Conservation (phyloP, 2,797 vertebrate genomes). For the Coranthus polyacanthus region DNA sequence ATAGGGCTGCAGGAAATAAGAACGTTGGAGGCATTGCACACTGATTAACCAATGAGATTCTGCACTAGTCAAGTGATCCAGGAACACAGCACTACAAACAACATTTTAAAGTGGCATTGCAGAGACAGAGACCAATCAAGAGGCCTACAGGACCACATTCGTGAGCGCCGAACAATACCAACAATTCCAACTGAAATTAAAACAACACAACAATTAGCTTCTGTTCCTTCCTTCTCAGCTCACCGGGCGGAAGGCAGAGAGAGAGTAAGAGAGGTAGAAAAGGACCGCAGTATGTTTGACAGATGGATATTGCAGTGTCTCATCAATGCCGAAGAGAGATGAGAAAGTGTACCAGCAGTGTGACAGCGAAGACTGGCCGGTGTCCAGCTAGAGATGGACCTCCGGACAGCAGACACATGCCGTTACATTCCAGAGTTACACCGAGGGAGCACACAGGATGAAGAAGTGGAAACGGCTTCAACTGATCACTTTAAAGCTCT, state of each 20-base stretch:
- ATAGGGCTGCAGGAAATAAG: conserved; percentile 76
- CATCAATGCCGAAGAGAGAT: conserved; percentile 77
- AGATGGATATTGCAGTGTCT: conserved; percentile 81
- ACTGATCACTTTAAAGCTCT: conserved; percentile 51
- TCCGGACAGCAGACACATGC: conserved; percentile 73
- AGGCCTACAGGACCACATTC: conserved; percentile 43
- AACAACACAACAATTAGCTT: conserved; percentile 47
- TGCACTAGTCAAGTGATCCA: conserved; percentile 58
- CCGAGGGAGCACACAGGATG: conserved; percentile 41
- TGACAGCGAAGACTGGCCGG: conserved; percentile 76
- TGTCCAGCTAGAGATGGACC: conserved; percentile 77
- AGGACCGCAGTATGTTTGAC: conserved; percentile 74
- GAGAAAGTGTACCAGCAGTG: conserved; percentile 75
- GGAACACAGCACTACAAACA: conserved; percentile 50
- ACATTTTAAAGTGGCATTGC: conserved; percentile 60
- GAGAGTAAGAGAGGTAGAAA: conserved; percentile 34
- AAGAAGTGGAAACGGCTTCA: conserved; percentile 49
- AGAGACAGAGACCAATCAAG: conserved; percentile 52
- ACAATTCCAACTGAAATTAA: conserved; percentile 54
- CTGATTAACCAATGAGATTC: conserved; percentile 78
- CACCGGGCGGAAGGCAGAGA: conserved; percentile 24
- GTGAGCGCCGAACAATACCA: conserved; percentile 49
- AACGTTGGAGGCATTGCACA: conserved; percentile 58
- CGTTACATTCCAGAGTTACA: conserved; percentile 63
- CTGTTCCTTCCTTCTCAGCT: conserved; percentile 31